phyloP scores from a whole-genome alignment of 1,140 invertebrate genomes.

The Prorops nasuta region DNA sequence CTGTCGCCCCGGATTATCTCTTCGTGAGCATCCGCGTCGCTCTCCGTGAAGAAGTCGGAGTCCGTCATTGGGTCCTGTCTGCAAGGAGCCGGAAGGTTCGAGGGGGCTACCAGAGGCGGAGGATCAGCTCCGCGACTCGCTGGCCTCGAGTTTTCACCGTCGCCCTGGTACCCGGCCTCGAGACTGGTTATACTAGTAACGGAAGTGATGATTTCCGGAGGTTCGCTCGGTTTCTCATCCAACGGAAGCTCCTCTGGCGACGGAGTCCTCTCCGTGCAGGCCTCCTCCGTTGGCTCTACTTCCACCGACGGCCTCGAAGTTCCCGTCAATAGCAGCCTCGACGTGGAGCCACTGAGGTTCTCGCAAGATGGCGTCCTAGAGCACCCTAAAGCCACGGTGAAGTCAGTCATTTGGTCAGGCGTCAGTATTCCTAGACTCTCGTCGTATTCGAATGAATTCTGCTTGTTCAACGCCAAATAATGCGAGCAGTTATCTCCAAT shows the following conservation, averaged over 20 bases:
- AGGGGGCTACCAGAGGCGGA: slow-evolving; percentile 55
- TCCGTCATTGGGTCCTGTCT: slow-evolving; percentile 82
- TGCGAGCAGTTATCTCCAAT: slow-evolving; percentile 39
- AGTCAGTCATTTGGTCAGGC: slow-evolving; percentile 82
- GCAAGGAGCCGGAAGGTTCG: slow-evolving; percentile 43
- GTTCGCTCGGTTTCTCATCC: slow-evolving; percentile 58
- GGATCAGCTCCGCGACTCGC: slow-evolving; percentile 74
- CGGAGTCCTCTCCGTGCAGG: slow-evolving; percentile 68
- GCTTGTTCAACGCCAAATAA: slow-evolving; percentile 62
- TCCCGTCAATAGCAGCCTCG: slow-evolving; percentile 27
- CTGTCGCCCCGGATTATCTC: slow-evolving; percentile 69
- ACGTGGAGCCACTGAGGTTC: slow-evolving; percentile 41
- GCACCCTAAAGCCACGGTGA: slow-evolving; percentile 60
- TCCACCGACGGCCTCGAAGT: slow-evolving; percentile 29
- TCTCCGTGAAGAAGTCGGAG: slow-evolving; percentile 86
- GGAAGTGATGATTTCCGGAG: slow-evolving; percentile 75
- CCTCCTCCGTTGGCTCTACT: slow-evolving; percentile 44
- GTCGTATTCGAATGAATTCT: slow-evolving; percentile 73
- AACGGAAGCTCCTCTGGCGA: slow-evolving; percentile 79
- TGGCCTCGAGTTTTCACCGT: slow-evolving; percentile 78
- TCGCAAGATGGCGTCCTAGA: slow-evolving; percentile 61
- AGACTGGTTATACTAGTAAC: slow-evolving; percentile 82
- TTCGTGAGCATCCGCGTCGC: slow-evolving; percentile 77
- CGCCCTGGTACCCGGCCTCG: slow-evolving; percentile 77
- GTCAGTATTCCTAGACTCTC: slow-evolving; percentile 82